Conservation (phyloP, 2,888 invertebrate genomes). For the Myopa testacea region DNA sequence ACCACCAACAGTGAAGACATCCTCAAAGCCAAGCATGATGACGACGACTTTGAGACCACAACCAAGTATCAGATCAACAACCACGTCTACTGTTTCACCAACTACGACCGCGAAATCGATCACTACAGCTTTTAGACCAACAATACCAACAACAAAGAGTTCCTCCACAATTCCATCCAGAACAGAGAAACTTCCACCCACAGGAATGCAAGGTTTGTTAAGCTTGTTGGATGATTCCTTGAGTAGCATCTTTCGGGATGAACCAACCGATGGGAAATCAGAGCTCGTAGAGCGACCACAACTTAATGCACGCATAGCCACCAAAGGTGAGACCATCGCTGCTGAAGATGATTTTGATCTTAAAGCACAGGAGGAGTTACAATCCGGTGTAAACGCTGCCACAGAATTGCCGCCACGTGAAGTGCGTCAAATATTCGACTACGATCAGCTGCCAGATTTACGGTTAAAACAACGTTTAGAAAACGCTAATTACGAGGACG, state of each 20-base stretch:
- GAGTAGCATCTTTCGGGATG: slow-evolving; percentile 61
- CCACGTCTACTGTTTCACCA: neutral
- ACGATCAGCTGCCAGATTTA: slow-evolving; percentile 66
- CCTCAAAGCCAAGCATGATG: slow-evolving; percentile 32
- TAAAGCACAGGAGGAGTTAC: slow-evolving; percentile 39
- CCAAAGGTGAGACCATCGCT: slow-evolving; percentile 52
- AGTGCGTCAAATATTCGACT: slow-evolving; percentile 65
- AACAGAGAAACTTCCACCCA: slow-evolving; percentile 40
- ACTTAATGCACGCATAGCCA: slow-evolving; percentile 54
- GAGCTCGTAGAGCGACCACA: slow-evolving; percentile 48
- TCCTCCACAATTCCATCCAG: neutral
- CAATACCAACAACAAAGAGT: slow-evolving; percentile 32
- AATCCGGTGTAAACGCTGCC: slow-evolving; percentile 34
- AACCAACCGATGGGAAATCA: slow-evolving; percentile 42
- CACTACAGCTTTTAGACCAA: slow-evolving; percentile 13
- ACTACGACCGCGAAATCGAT: neutral
- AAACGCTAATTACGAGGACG: slow-evolving; percentile 31
- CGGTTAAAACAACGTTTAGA: slow-evolving; percentile 48
- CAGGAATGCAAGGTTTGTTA: slow-evolving; percentile 62
- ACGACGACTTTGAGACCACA: slow-evolving; percentile 21
- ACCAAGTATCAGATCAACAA: neutral
- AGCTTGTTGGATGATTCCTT: slow-evolving; percentile 63
- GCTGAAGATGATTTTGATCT: slow-evolving; percentile 45
- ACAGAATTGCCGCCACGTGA: slow-evolving; percentile 59
- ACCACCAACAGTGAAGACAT: slow-evolving; percentile 8